These are phyloP conservation scores for Fregata magnificens DNA, from an alignment of 2,113 vertebrate species.

Conservation along the genomic window DNA sequence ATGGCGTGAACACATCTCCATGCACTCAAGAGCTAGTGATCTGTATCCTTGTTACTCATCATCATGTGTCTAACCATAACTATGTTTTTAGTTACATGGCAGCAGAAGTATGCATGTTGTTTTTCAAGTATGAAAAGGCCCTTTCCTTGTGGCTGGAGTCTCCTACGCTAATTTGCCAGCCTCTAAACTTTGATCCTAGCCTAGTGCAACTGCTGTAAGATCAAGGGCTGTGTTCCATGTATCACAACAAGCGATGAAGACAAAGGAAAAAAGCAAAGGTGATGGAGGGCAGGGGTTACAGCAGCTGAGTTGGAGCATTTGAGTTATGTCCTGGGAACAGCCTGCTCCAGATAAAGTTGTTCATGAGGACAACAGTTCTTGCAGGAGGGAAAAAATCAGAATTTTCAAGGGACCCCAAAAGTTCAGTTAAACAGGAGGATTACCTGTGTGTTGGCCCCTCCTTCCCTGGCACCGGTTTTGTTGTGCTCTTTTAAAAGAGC, in stretches of 20 bases:
- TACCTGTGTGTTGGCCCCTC: background rate
- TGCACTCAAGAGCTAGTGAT: background rate
- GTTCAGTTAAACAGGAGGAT: background rate
- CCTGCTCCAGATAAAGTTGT: background rate
- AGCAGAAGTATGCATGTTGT: background rate
- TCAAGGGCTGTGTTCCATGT: background rate
- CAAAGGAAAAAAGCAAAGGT: background rate
- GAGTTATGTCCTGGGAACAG: background rate
- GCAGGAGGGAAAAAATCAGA: background rate
- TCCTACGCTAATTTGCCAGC: background rate
- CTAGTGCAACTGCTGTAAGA: background rate
- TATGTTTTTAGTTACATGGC: background rate
- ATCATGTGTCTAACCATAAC: background rate
- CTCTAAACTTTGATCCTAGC: background rate
- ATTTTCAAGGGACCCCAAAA: background rate
- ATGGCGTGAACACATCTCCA: background rate
- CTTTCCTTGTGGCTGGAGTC: background rate
- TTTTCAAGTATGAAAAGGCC: background rate
- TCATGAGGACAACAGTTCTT: background rate
- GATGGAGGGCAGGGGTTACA: background rate
- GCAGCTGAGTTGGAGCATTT: background rate
- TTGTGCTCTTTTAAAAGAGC: background rate
- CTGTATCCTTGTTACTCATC: constrained; percentile 16
- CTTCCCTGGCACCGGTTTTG: background rate
- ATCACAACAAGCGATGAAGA: background rate